These are phyloP conservation scores for Blastobasis adustella DNA, from an alignment of 2,888 invertebrate species.

Conservation along the genomic window DNA sequence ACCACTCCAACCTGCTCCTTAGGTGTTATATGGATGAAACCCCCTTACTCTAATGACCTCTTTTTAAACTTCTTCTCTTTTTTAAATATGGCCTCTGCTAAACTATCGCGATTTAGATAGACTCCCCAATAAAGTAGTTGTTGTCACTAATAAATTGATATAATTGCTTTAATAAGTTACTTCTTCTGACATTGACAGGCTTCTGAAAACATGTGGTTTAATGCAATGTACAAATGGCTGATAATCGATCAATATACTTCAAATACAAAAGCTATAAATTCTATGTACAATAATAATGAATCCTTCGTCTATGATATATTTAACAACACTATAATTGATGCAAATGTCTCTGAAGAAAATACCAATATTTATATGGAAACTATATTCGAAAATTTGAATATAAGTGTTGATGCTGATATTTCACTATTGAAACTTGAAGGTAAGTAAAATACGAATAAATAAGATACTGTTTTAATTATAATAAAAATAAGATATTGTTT, in stretches of 20 bases:
- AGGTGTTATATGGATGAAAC: too few relatives aligned
- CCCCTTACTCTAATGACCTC: too few relatives aligned
- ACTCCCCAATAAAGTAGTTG: too few relatives aligned
- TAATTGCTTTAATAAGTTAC: neutral
- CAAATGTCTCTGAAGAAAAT: conserved; percentile 4
- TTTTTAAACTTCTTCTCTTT: too few relatives aligned
- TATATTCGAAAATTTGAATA: conserved; percentile 25
- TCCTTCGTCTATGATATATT: neutral
- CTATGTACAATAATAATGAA: neutral
- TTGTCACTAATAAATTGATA: too few relatives aligned
- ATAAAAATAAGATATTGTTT: too few relatives aligned
- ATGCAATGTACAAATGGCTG: conserved; percentile 39
- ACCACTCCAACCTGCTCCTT: too few relatives aligned
- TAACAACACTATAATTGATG: conserved; percentile 7
- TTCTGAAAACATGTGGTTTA: conserved; percentile 32
- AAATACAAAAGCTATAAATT: neutral
- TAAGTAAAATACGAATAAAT: conserved; percentile 2
- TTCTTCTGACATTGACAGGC: conserved; percentile 29
- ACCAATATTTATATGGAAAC: neutral
- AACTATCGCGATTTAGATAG: too few relatives aligned
- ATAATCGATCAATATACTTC: conserved; percentile 21
- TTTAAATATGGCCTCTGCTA: too few relatives aligned
- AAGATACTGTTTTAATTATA: too few relatives aligned
- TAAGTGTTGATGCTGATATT: conserved; percentile 43
- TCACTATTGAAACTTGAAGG: conserved; percentile 21